Evolutionary conservation across 37 sponge, comb jelly and placozoan genomes (phyloP), one percentile per base, ranked within the genome.

Genomic region (Eunapius fragilis): DNA sequence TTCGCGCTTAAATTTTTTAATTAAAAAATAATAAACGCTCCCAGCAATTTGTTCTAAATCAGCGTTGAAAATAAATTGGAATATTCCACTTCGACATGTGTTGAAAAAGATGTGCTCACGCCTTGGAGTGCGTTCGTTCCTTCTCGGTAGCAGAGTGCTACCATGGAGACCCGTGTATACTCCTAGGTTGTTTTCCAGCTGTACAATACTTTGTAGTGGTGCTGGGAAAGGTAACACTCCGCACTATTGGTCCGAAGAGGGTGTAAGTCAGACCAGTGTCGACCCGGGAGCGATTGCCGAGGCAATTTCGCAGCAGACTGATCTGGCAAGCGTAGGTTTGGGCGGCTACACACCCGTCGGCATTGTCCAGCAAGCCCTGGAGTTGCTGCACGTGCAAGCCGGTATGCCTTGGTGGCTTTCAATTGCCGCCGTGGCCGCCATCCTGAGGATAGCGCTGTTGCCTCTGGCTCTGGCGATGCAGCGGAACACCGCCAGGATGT

Each of bases 331-430:
- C 69, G 67, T 85, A 11, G 94, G 88, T 0, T 83, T 97, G 25
- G 94, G 96, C 30, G 94, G 96, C 31, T 93, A 89, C 38, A 80
- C 86, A 2, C 98, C 98, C 3, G 85, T 94, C n/a, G 94, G 98
- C 0, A 70, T 96, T 0, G 11, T 94, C 0, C 98, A 98, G 73
- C 80, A 70, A 0, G 31, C 77, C 13, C 75, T 98, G 0, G 98
- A 96, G 33, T 45, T 68, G 0, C 73, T 96, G 14, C 96, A 96
- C 83, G 75, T 67, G 31, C 37, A 73, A 37, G 26, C 69, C 45
- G 88, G 89, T 27, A 76, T 98, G 22, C 94, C 98, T 0, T 98
- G 98, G 98, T 98, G 98, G 98, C 88, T 69, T 7, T 33, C 90
- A n/a, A 96, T 98, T 31, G 89, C 75, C 0, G 33, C 68, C 1